phyloP scores from a whole-genome alignment of 2,888 invertebrate genomes.

The Malthinus seriepunctatus region DNA sequence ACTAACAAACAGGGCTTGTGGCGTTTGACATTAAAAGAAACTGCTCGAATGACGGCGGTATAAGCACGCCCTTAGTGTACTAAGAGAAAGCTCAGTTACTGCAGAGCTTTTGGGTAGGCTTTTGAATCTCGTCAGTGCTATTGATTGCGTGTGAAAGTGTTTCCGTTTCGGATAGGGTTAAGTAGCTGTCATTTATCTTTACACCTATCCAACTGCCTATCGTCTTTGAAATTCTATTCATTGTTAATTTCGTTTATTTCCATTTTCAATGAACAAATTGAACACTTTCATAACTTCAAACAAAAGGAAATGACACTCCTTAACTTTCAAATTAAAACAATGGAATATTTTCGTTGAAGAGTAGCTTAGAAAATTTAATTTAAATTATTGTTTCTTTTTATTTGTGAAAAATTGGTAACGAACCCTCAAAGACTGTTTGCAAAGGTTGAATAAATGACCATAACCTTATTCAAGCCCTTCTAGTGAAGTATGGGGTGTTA shows the following conservation, averaged over 20 bases:
- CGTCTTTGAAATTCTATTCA: constrained; percentile 16
- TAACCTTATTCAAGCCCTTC: too few relatives aligned
- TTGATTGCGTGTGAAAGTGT: constrained; percentile 28
- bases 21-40: constrained; percentile 18
- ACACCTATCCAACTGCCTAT: constrained; percentile 34
- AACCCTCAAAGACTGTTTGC: too few relatives aligned
- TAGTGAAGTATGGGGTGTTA: too few relatives aligned
- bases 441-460: too few relatives aligned
- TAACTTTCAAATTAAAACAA: too few relatives aligned
- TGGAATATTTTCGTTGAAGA: too few relatives aligned
- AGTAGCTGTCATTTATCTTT: constrained; percentile 41
- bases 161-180: constrained; percentile 33
- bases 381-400: too few relatives aligned
- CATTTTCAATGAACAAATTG: constrained; percentile 10
- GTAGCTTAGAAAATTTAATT: too few relatives aligned
- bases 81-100: constrained; percentile 15
- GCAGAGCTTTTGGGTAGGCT: constrained; percentile 15
- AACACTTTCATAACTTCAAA: not conserved
- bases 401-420: too few relatives aligned
- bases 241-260: constrained; percentile 21
- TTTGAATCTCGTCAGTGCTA: constrained; percentile 20
- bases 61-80: constrained; percentile 11
- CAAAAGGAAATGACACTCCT: too few relatives aligned
- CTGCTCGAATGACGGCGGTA: constrained; percentile 10
- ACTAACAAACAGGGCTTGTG: constrained; percentile 19